Evolutionary conservation across 2,888 invertebrate species (phyloP).

Genomic region (Pammene aurita): DNA sequence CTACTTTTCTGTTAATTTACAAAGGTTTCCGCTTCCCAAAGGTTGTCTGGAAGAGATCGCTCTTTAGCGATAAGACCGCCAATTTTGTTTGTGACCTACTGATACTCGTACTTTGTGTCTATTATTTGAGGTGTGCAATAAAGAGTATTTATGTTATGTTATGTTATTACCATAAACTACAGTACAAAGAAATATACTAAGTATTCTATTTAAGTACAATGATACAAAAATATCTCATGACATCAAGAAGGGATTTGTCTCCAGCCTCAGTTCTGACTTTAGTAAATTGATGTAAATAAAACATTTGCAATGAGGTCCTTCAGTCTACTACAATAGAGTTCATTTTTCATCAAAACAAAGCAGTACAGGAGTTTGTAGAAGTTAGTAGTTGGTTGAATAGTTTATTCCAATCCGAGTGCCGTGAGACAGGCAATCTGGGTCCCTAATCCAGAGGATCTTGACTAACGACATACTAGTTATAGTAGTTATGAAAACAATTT

Average conservation of each 20-base stretch:
- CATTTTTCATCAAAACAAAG: not conserved
- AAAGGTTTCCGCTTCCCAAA: no score
- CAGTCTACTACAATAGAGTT: not conserved
- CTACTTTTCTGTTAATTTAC: no score
- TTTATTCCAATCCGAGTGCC: constrained; percentile 14
- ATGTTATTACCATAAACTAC: no score
- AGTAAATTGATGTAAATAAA: not conserved
- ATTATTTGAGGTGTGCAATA: no score
- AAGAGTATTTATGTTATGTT: no score
- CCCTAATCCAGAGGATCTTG: constrained; percentile 26
- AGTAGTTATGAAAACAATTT: constrained; percentile 15
- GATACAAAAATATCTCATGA: not conserved
- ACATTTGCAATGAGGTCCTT: not conserved
- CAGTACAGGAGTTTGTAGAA: constrained; percentile 2
- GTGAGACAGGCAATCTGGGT: constrained; percentile 17
- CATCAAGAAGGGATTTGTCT: constrained; percentile 4
- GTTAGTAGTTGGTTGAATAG: constrained; percentile 6
- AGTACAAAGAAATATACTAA: no score
- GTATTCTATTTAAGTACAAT: not conserved
- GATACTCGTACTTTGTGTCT: no score
- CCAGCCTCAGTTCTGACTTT: constrained; percentile 10
- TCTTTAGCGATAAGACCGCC: no score
- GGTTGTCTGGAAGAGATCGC: no score
- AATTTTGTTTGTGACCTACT: no score
- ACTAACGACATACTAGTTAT: constrained; percentile 14